Evolutionary conservation across 2,888 invertebrate genomes (phyloP).

Genomic region (Thymelicus acteon): DNA sequence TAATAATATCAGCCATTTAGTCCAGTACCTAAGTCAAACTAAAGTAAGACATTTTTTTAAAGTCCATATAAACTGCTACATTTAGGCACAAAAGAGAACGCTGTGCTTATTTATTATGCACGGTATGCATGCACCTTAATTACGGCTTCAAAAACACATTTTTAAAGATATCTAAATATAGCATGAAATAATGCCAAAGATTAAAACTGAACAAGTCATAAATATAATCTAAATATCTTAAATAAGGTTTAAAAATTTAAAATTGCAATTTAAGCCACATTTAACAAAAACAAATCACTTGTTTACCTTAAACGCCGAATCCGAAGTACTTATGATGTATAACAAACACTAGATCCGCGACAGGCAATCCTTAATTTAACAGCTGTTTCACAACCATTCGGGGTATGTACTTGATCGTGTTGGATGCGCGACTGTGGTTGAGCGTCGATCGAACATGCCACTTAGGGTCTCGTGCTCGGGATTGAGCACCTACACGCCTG

Average conservation of each 20-base stretch:
- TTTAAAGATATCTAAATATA: neutral
- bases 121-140: too few species aligned
- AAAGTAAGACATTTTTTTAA: too few species aligned
- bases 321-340: neutral
- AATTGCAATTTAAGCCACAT: too few species aligned
- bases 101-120: too few species aligned
- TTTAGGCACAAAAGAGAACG: too few species aligned
- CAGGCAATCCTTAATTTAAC: constrained; percentile 4
- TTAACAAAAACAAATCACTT: too few species aligned
- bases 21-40: too few species aligned
- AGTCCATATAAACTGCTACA: too few species aligned
- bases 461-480: constrained; percentile 56
- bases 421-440: constrained; percentile 59
- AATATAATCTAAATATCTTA: neutral
- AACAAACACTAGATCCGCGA: constrained; percentile 2
- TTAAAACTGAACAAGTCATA: neutral
- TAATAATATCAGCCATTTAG: too few species aligned
- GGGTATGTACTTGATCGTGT: constrained; percentile 50
- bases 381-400: constrained; percentile 1
- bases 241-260: neutral
- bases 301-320: neutral
- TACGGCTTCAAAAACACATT: too few species aligned
- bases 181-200: neutral
- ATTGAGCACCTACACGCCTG: constrained; percentile 67
- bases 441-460: constrained; percentile 50